Conservation (phyloP, 1,140 invertebrate species). For the Drosophila cardini region DNA sequence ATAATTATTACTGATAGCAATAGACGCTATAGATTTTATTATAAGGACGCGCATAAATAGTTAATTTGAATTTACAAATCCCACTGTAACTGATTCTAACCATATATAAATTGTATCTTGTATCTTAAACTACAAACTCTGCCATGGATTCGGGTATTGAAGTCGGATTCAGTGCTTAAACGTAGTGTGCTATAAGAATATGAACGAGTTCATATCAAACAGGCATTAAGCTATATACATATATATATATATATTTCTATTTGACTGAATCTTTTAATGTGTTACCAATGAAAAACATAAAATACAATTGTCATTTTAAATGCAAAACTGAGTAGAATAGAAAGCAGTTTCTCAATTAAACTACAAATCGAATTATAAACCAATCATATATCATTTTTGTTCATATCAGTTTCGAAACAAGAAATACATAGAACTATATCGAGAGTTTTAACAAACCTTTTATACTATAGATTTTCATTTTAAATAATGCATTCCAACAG, state of each 20-base stretch:
- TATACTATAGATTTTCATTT: constrained; percentile 32
- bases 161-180: constrained; percentile 14
- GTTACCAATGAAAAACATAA: too few relatives aligned
- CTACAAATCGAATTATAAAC: constrained; percentile 39
- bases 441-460: constrained; percentile 45
- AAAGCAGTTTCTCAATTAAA: constrained; percentile 45
- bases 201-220: constrained; percentile 66
- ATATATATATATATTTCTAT: constrained; percentile 61
- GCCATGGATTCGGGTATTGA: constrained; percentile 3
- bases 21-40: constrained; percentile 47
- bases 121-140: constrained; percentile 18
- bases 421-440: constrained; percentile 30
- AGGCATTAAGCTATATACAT: constrained; percentile 43
- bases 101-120: constrained; percentile 20
- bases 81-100: constrained; percentile 43
- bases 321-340: constrained; percentile 62
- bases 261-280: constrained; percentile 69
- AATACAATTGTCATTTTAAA: constrained; percentile 74
- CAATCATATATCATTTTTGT: constrained; percentile 70
- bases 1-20: constrained; percentile 26
- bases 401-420: constrained; percentile 68
- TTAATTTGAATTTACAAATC: constrained; percentile 40
- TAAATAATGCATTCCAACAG: constrained; percentile 25
- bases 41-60: constrained; percentile 43
- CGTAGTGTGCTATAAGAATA: constrained; percentile 57